Evolutionary conservation across 2,113 vertebrate genomes (phyloP).

Genomic region (Vulpes lagopus): DNA sequence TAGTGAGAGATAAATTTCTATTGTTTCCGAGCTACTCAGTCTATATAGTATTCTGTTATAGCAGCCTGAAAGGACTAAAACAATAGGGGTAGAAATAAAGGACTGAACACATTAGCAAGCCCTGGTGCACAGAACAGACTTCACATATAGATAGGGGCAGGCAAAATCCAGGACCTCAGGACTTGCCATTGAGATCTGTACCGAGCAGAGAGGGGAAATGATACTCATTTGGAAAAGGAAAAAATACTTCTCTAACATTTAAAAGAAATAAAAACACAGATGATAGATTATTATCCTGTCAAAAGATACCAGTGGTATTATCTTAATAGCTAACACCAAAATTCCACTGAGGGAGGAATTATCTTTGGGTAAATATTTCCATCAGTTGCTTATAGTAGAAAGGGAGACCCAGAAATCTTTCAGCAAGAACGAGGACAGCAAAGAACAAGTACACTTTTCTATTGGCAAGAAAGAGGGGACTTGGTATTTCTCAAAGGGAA

Average conservation of each 20-base stretch:
- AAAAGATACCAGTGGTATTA: slow-evolving; percentile 7
- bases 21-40: neutral
- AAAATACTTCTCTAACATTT: neutral
- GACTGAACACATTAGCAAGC: too few relatives aligned
- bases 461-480: neutral
- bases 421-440: neutral
- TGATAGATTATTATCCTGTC: neutral
- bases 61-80: too few relatives aligned
- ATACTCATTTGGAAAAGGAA: too few relatives aligned
- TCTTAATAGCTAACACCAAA: neutral
- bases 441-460: neutral
- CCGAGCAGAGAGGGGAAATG: neutral
- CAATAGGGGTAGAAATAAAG: neutral
- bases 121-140: neutral
- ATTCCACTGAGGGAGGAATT: neutral
- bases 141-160: neutral
- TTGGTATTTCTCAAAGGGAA: neutral
- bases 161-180: neutral
- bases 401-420: neutral
- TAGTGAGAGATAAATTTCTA: neutral
- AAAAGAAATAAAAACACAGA: neutral
- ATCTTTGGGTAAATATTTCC: neutral
- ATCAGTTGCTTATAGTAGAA: neutral
- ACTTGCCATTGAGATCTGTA: neutral
- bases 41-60: neutral